Evolutionary conservation across 1,140 invertebrate genomes (phyloP), one percentile per base, ranked within the genome.

Genomic region (Pseudomyrmex sp.): DNA sequence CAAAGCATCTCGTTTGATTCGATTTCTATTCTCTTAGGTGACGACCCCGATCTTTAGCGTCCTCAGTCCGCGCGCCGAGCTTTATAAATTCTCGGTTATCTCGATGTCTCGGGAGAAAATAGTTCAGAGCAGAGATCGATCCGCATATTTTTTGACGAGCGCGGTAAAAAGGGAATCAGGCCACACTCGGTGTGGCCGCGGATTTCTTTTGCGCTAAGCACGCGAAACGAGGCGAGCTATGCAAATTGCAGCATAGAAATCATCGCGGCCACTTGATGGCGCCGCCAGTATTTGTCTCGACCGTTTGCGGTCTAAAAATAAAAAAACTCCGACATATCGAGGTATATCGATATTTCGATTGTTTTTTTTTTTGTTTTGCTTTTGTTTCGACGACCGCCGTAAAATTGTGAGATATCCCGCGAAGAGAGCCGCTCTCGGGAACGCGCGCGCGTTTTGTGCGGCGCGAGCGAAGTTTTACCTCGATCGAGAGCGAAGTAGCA

Each of bases 161-260:
- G 23, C 46, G 23, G 59, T 59, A 82, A 82, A 80, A 88, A 88
- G 88, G 83, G 80, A 89, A 89, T 88, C 75, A 86, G 88, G 88
- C 83, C 88, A 82, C 44, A 56, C 85, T 26, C 62, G 75, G 26
- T 26, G 26, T 26, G 3, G 35, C 23, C 50, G 61, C n/a, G 68
- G 70, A 80, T 80, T 89, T 89, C 87, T 89, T 89, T 89, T 13
- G 18, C 23, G 56, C 82, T 54, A 77, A 54, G 58, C 79, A 86
- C 88, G 84, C 88, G 80, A 88, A 52, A 59, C 52, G 54, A 35
- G 50, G 58, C 86, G 59, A 80, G 62, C 86, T 88, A 85, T 89
- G 84, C 73, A 88, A 89, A 89, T 84, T 68, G 75, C 75, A 76
- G 70, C 87, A 88, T 66, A 88, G 70, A 89, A 88, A 86, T 89